phyloP scores from a whole-genome alignment of 2,888 invertebrate genomes.

The Acleris literana region DNA sequence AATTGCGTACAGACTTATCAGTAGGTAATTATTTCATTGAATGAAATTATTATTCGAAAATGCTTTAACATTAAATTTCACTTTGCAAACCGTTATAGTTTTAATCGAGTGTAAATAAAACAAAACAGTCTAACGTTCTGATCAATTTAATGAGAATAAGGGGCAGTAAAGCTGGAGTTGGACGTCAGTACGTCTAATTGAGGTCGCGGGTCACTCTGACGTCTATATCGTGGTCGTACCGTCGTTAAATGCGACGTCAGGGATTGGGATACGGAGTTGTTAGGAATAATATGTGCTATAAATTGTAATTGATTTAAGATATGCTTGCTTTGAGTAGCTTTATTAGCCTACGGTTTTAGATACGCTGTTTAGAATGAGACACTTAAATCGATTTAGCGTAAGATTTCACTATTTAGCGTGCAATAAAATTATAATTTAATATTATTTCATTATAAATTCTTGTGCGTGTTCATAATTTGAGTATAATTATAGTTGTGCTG shows the following conservation, averaged over 20 bases:
- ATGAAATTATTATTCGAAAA: not conserved
- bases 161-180: constrained; percentile 35
- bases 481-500: no score
- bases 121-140: constrained; percentile 20
- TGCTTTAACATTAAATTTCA: constrained; percentile 12
- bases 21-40: not conserved
- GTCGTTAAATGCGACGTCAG: constrained; percentile 38
- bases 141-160: constrained; percentile 37
- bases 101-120: constrained; percentile 31
- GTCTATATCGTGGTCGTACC: constrained; percentile 34
- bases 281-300: constrained; percentile 43
- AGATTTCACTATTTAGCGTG: no score
- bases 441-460: no score
- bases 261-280: constrained; percentile 42
- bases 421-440: no score
- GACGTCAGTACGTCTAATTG: constrained; percentile 34
- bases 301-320: constrained; percentile 44
- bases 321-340: not conserved
- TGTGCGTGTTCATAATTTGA: no score
- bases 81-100: constrained; percentile 19
- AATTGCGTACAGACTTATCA: not conserved
- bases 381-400: not conserved
- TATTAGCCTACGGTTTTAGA: not conserved
- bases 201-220: constrained; percentile 38
- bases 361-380: not conserved